Percentiles rank a stretch among this genome's conserved stretches.
Evolutionary conservation across 2,888 invertebrate genomes (phyloP).

Genomic region (Epistrophe eligans): DNA sequence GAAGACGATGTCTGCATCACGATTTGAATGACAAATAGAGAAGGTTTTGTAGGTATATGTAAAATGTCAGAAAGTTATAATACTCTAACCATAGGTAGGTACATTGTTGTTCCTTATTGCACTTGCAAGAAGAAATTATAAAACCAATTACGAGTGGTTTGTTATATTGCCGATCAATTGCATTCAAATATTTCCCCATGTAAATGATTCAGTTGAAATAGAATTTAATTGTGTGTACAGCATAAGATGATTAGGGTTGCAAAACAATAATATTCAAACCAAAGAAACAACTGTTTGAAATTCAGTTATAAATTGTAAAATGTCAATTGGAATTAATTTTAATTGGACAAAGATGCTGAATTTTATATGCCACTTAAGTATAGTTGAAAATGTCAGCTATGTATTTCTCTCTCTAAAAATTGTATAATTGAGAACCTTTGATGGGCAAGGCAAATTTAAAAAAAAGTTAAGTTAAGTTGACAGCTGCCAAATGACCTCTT

Average conservation of each 20-base stretch:
- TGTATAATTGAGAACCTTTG: background rate
- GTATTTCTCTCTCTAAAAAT: background rate
- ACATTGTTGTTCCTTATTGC: constrained; percentile 14
- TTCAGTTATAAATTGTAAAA: constrained; percentile 29
- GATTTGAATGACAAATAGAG: constrained; percentile 66
- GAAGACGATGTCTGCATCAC: constrained; percentile 23
- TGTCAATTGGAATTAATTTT: constrained; percentile 38
- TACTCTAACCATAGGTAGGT: background rate
- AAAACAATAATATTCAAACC: background rate
- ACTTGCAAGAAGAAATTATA: constrained; percentile 29
- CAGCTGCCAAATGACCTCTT: background rate
- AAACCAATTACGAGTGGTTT: constrained; percentile 46
- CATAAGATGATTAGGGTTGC: constrained; percentile 51
- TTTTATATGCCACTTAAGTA: background rate
- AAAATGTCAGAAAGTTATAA: constrained; percentile 17
- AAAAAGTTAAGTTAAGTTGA: background rate
- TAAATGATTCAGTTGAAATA: constrained; percentile 24
- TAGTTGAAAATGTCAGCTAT: constrained; percentile 16
- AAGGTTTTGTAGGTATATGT: constrained; percentile 1
- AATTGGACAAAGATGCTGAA: constrained; percentile 31
- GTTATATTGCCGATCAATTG: constrained; percentile 36
- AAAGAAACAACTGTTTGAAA: background rate
- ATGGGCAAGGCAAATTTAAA: background rate
- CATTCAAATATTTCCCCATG: constrained; percentile 32
- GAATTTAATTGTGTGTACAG: constrained; percentile 48